Evolutionary conservation across 2,797 vertebrate species (phyloP).

Genomic region (Lutjanus campechanus): DNA sequence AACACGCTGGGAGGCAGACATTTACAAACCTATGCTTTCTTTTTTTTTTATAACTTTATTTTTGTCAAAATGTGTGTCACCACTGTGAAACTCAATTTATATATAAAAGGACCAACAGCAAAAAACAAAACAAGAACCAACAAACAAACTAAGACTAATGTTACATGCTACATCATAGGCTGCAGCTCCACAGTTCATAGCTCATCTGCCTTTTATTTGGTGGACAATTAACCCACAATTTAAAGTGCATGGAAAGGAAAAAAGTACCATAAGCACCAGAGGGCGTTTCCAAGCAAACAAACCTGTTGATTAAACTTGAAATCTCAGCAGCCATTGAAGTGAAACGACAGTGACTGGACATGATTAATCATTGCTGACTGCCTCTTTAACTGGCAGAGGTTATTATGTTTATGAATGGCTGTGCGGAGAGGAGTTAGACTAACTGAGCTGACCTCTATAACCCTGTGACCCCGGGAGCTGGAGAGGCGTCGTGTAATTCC

Average conservation of each 20-base stretch:
- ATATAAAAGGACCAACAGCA: too few relatives aligned
- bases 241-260: not conserved
- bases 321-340: not conserved
- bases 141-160: too few relatives aligned
- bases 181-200: not conserved
- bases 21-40: not conserved
- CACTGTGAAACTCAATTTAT: too few relatives aligned
- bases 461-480: conserved; percentile 42
- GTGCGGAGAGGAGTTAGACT: conserved; percentile 48
- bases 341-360: not conserved
- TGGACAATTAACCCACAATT: not conserved
- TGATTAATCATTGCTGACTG: not conserved
- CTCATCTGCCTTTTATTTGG: not conserved
- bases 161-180: not conserved
- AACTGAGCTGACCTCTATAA: conserved; percentile 57
- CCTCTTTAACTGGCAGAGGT: not conserved
- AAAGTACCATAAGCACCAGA: not conserved
- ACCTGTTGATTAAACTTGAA: not conserved
- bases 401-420: conserved; percentile 29
- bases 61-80: too few relatives aligned
- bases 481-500: conserved; percentile 59
- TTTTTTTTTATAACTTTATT: too few relatives aligned
- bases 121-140: too few relatives aligned
- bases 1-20: not conserved
- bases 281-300: not conserved